Evolutionary conservation across 2,113 vertebrate genomes (phyloP).

Genomic region (Henicopernis longicauda): DNA sequence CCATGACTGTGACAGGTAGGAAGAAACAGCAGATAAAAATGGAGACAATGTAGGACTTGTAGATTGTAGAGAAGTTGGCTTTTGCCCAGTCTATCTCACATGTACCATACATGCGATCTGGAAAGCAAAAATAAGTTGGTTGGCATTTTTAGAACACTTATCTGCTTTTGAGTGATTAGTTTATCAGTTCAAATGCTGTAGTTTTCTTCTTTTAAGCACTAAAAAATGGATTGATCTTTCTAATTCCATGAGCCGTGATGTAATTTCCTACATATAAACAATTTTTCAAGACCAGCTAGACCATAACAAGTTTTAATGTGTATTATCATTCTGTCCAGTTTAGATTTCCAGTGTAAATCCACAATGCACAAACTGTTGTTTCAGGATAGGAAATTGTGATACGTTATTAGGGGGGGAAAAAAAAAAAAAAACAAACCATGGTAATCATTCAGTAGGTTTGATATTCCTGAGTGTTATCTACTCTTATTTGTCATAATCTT

Average conservation of each 20-base stretch:
- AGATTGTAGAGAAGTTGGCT: slow-evolving; percentile 85
- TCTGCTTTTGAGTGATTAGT: neutral
- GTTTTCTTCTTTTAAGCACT: neutral
- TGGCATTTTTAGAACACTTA: neutral
- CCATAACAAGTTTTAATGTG: neutral
- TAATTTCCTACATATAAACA: neutral
- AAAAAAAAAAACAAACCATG: too few relatives aligned
- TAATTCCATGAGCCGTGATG: neutral
- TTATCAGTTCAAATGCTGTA: neutral
- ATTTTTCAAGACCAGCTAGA: neutral
- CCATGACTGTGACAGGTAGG: slow-evolving; percentile 77
- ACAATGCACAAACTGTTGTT: neutral
- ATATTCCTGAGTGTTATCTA: neutral
- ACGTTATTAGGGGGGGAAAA: neutral
- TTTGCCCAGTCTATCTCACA: slow-evolving; percentile 88
- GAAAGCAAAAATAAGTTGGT: neutral
- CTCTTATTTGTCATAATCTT: neutral
- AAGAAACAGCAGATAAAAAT: slow-evolving; percentile 85
- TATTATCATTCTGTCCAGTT: neutral
- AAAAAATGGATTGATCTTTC: neutral
- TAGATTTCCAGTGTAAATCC: neutral
- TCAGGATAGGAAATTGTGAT: neutral
- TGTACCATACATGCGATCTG: slow-evolving; percentile 82
- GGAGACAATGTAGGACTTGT: slow-evolving; percentile 84
- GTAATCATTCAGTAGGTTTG: neutral